These are phyloP conservation scores for Botia kubotai DNA, from an alignment of 2,797 vertebrate genomes.

Conservation along the genomic window DNA sequence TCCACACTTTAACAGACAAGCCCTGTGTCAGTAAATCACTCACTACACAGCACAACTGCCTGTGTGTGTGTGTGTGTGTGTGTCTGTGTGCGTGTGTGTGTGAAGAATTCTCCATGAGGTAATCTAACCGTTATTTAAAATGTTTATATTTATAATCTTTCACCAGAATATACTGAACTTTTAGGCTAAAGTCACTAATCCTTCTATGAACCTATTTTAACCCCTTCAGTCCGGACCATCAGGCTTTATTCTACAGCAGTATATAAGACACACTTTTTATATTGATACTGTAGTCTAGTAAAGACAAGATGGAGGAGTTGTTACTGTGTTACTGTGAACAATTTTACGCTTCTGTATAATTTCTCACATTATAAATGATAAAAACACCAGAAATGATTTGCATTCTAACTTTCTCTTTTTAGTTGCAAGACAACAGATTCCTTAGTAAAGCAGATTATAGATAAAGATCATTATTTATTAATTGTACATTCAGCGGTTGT, in stretches of 20 bases:
- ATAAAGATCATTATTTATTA: too few species aligned
- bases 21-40: conserved; percentile 54
- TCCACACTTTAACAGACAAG: conserved; percentile 51
- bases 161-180: not conserved
- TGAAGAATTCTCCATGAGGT: conserved; percentile 43
- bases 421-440: too few species aligned
- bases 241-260: not conserved
- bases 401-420: too few species aligned
- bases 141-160: not conserved
- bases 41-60: conserved; percentile 12
- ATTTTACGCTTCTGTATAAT: too few species aligned
- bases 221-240: not conserved
- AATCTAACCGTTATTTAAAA: not conserved
- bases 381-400: too few species aligned
- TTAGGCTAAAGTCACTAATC: not conserved
- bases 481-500: too few species aligned
- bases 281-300: not conserved
- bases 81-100: conserved; percentile 10
- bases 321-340: too few species aligned
- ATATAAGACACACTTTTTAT: not conserved
- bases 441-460: too few species aligned
- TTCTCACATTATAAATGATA: too few species aligned
- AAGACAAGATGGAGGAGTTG: not conserved
- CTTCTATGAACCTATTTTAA: not conserved
- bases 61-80: conserved; percentile 21